Base-by-base conservation (phyloP, 2,888 invertebrate genomes). In the Beris morrisii region DNA sequence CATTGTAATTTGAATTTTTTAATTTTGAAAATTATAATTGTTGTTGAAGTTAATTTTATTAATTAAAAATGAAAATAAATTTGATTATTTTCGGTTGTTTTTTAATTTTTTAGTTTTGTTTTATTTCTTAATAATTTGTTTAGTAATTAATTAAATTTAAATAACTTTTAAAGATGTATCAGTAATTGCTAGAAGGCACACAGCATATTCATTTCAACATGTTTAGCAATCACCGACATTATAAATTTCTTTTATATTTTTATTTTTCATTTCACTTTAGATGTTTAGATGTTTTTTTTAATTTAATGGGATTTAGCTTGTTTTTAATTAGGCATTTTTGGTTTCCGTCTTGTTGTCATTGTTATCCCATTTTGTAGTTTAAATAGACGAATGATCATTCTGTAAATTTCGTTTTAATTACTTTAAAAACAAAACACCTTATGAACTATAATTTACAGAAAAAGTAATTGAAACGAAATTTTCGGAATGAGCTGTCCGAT, bases 111-210 rank as follows among this genome's bases (percentile, higher is more conserved):
- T 15, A 12, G 15, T 48, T 48, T 48, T 48, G 12, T 46, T 15
- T 59, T 28, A 7, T n/a, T 38, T 38, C 9, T 38, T 5, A 53
- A 53, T 22, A 22, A 28, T 53, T 50, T 50, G 9, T 50, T 50
- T 7, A 12, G 12, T 50, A 13, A 48, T 9, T 48, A 15, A 15
- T 48, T 48, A 48, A 48, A 48, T 48, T 48, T 28, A 64, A 64
- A 45, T 28, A 54, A 54, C 54, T 64, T 64, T 56, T 5, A 64
- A 54, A 64, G 64, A 28, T 11, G 15, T 56, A 67, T 85, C 84
- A 86, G 87, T 86, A 88, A 88, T 88, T 87, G 88, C 88, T 88
- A 88, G 87, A 87, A 89, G 89, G 89, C 89, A 89, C 89, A 87
- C 89, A 89, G 89, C 89, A 83, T 85, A 84, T 84, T 83, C 84